Evolutionary conservation across 2,113 vertebrate genomes (phyloP).

Genomic region (Menura novaehollandiae): DNA sequence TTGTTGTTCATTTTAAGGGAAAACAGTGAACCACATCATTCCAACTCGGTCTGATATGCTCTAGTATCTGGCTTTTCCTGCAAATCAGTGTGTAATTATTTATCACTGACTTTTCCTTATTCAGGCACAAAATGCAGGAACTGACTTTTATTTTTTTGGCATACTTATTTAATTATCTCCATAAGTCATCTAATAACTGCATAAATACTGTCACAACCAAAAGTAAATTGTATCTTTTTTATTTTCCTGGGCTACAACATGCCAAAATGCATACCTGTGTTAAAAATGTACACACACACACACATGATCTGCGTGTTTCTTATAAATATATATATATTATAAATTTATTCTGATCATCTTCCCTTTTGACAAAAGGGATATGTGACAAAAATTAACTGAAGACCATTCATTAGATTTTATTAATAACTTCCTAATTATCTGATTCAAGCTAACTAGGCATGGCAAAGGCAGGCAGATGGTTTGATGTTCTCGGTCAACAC

Average conservation of each 20-base stretch:
- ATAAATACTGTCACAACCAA: conserved; percentile 15
- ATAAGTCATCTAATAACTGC: conserved; percentile 41
- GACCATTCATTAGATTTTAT: neutral
- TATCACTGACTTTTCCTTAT: conserved; percentile 23
- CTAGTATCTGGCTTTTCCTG: neutral
- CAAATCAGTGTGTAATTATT: conserved; percentile 38
- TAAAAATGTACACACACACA: neutral
- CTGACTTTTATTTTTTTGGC: conserved; percentile 35
- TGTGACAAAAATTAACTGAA: neutral
- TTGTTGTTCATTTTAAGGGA: neutral
- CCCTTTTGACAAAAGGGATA: neutral
- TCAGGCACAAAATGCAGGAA: conserved; percentile 17
- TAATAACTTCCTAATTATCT: conserved; percentile 12
- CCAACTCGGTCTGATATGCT: neutral
- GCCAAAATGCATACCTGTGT: neutral
- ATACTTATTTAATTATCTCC: conserved; percentile 47
- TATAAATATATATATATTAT: neutral
- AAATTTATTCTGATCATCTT: neutral
- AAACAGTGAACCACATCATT: neutral
- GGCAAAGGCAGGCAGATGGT: conserved; percentile 39
- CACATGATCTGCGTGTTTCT: neutral
- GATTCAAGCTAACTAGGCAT: conserved; percentile 52
- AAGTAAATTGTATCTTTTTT: neutral
- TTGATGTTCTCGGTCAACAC: conserved; percentile 50
- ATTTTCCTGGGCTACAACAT: neutral